phyloP scores from a whole-genome alignment of 2,888 invertebrate genomes.

The Cryptocheilus praepositus region DNA sequence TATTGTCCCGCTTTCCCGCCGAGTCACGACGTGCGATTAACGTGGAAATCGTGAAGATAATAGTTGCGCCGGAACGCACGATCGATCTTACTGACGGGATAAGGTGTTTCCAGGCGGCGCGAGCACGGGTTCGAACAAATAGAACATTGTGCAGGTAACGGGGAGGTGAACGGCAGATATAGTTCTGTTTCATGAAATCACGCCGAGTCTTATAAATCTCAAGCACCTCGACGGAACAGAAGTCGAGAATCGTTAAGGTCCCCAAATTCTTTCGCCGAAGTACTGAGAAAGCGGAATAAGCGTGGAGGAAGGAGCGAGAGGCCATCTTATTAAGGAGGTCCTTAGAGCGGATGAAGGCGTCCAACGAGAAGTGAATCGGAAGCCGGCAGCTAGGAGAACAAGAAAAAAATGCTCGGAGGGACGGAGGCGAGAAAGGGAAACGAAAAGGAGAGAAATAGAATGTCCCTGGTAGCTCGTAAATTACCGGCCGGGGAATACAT shows the following conservation, averaged over 20 bases:
- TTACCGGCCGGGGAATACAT: constrained; percentile 43
- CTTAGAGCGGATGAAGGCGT: constrained; percentile 8
- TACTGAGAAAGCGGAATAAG: constrained; percentile 38
- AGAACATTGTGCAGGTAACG: too few species aligned
- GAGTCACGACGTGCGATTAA: too few species aligned
- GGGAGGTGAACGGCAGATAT: neutral
- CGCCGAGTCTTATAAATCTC: constrained; percentile 37
- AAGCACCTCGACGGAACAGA: constrained; percentile 28
- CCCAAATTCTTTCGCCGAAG: constrained; percentile 41
- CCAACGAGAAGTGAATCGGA: constrained; percentile 41
- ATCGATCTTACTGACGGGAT: too few species aligned
- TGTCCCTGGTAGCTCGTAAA: constrained; percentile 39
- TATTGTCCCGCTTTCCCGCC: too few species aligned
- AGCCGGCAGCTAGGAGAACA: constrained; percentile 41
- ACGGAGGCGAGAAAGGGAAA: constrained; percentile 8
- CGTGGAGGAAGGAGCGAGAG: constrained; percentile 41
- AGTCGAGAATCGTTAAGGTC: constrained; percentile 45
- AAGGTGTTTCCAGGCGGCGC: too few species aligned
- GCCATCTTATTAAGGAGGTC: constrained; percentile 37
- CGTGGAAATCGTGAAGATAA: too few species aligned
- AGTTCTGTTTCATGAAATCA: constrained; percentile 31
- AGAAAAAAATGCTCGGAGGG: constrained; percentile 38
- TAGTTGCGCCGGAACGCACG: too few species aligned
- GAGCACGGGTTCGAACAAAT: too few species aligned
- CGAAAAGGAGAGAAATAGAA: neutral